Conservation (phyloP, 2,888 invertebrate species). For the Tenthredo scrophulariae region DNA sequence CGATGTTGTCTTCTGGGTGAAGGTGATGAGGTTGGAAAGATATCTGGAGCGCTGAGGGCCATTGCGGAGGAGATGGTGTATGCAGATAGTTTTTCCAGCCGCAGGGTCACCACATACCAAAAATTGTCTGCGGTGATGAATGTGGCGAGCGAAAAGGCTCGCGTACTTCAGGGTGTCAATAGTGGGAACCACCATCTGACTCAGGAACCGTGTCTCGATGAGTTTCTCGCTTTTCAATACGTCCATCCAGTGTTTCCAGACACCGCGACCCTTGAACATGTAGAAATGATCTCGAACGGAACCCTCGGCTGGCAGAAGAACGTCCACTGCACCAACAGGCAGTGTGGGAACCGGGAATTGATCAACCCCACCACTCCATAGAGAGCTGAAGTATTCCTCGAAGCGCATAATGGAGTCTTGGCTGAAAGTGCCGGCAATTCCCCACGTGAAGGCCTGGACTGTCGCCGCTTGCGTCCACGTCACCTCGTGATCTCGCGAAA, state of each 20-base stretch:
- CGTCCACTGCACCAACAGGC: slow-evolving; percentile 80
- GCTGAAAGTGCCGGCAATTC: slow-evolving; percentile 79
- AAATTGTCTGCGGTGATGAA: slow-evolving; percentile 79
- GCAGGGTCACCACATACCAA: slow-evolving; percentile 82
- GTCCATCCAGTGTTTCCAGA: slow-evolving; percentile 82
- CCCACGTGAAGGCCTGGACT: slow-evolving; percentile 80
- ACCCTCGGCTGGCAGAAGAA: slow-evolving; percentile 80
- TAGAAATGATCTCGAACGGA: slow-evolving; percentile 81
- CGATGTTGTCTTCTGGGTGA: slow-evolving; percentile 80
- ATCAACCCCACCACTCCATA: slow-evolving; percentile 75
- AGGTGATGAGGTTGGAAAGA: slow-evolving; percentile 80
- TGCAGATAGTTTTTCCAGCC: slow-evolving; percentile 83
- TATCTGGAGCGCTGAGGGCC: slow-evolving; percentile 79
- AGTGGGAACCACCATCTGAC: slow-evolving; percentile 80
- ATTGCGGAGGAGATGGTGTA: slow-evolving; percentile 78
- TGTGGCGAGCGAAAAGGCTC: slow-evolving; percentile 80
- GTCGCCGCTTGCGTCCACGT: slow-evolving; percentile 80
- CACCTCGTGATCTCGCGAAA: slow-evolving; percentile 78
- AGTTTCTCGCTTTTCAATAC: slow-evolving; percentile 78
- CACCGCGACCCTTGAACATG: slow-evolving; percentile 81
- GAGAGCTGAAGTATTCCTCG: slow-evolving; percentile 74
- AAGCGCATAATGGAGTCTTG: slow-evolving; percentile 75
- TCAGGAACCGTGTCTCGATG: slow-evolving; percentile 61
- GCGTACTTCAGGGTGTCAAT: slow-evolving; percentile 81
- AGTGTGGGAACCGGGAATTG: slow-evolving; percentile 79